These are phyloP conservation scores for Rattus rattus DNA, from an alignment of 2,113 vertebrate genomes.

Conservation along the genomic window DNA sequence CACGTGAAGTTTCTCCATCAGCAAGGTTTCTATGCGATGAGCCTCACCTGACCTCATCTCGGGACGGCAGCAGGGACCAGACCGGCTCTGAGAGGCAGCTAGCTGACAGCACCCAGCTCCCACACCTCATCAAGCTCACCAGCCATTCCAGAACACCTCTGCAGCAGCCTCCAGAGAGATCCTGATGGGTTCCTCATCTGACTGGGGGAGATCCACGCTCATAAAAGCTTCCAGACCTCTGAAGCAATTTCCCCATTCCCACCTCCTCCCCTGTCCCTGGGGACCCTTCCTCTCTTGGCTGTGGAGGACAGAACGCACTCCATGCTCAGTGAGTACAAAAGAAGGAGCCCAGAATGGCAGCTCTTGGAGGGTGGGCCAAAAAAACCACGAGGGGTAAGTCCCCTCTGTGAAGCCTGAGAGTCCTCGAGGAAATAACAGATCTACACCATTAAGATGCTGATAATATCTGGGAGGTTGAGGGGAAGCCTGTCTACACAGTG, in stretches of 20 bases:
- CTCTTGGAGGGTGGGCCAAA: background rate
- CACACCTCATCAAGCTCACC: constrained; percentile 49
- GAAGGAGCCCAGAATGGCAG: background rate
- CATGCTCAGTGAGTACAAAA: background rate
- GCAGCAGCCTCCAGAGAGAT: background rate
- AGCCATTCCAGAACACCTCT: constrained; percentile 43
- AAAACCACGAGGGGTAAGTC: background rate
- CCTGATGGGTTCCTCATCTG: constrained; percentile 4
- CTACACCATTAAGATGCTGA: background rate
- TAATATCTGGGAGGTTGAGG: background rate
- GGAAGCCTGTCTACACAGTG: background rate
- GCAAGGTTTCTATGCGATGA: fast-evolving
- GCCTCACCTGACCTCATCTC: background rate
- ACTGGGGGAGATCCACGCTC: background rate
- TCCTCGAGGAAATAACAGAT: background rate
- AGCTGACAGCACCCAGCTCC: background rate
- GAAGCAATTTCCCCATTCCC: background rate
- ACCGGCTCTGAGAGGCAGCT: background rate
- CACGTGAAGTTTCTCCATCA: fast-evolving
- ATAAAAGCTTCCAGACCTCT: constrained; percentile 69
- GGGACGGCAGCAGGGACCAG: background rate
- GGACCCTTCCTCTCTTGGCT: constrained; percentile 51
- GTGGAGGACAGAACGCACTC: constrained; percentile 22
- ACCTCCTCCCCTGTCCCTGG: background rate
- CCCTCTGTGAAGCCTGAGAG: background rate